Base-by-base conservation (phyloP, 2,888 invertebrate species). In the Meloe dianella region DNA sequence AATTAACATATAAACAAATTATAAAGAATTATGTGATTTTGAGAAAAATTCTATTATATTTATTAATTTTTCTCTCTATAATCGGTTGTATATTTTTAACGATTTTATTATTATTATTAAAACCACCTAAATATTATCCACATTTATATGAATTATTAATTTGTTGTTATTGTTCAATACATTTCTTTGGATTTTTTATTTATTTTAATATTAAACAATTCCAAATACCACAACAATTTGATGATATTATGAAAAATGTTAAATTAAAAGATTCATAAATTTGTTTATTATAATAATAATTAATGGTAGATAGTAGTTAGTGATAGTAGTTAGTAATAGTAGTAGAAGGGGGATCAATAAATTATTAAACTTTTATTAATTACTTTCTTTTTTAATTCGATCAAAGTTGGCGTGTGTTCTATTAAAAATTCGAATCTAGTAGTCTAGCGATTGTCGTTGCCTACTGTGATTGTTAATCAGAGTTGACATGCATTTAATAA, bases 121-220 rank as follows among this genome's bases (percentile, higher is more conserved):
- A 87, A 61, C 91, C 95, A 2, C 96, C 96, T 0, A 78, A 81
- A 0, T 85, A 85, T 68, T 92, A 92, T 75, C 97, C 97, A 0
- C 93, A 97, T 85, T 81, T 97, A 41, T 95, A 90, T 84, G 87
- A 95, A 0, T 84, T 97, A 58, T 82, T 95, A 27, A 89, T 96
- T 70, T 93, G 96, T 0, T 84, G 91, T 8, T 95, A 91, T 84
- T 93, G 92, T 9, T 97, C 93, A 83, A 81, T 85, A 1, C 96
- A 97, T 86, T 96, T 97, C 82, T 66, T 91, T 5, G 81, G 87
- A 38, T 94, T 94, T 78, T 89, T 91, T 74, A 66, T 90, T 7
- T 95, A 93, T 83, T 94, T 93, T 77, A 91, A 91, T 83, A 87
- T 88, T 72, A 86, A 87, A 71, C 93, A 93, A 82, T 84, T 91